These are phyloP conservation scores for Dinocampus coccinellae DNA, from an alignment of 2,888 invertebrate species.

Conservation along the genomic window DNA sequence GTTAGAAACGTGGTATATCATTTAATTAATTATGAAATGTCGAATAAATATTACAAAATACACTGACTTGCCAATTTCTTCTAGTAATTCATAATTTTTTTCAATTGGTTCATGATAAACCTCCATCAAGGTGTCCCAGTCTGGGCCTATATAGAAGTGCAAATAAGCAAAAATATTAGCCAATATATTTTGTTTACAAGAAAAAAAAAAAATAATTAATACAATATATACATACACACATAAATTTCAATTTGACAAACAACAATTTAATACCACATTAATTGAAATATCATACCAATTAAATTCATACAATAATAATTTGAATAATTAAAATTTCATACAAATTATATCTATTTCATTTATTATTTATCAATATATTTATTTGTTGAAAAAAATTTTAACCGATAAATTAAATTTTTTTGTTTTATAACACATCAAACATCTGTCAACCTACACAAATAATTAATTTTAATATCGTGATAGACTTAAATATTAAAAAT, in stretches of 20 bases:
- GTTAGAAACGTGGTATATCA: slow-evolving; percentile 12
- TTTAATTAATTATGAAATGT: not conserved
- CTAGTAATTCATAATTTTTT: slow-evolving; percentile 71
- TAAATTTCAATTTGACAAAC: not conserved
- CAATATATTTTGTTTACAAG: not conserved
- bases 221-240: not conserved
- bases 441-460: slow-evolving; percentile 55
- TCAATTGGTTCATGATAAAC: slow-evolving; percentile 71
- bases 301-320: not conserved
- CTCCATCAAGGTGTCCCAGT: slow-evolving; percentile 69
- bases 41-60: slow-evolving; percentile 17
- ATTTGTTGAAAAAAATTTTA: too few species aligned
- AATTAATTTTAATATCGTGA: not conserved
- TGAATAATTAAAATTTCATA: not conserved
- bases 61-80: slow-evolving; percentile 73
- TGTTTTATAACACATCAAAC: slow-evolving; percentile 26
- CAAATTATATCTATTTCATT: not conserved
- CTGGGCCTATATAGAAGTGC: slow-evolving; percentile 54
- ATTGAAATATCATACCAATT: not conserved
- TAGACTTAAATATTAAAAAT: not conserved
- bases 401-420: not conserved
- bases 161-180: not conserved
- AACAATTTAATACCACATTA: not conserved
- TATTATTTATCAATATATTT: too few species aligned
- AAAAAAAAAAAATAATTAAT: not conserved